Conservation (phyloP, 2,797 vertebrate species). For the Hozukius guyotensis region DNA sequence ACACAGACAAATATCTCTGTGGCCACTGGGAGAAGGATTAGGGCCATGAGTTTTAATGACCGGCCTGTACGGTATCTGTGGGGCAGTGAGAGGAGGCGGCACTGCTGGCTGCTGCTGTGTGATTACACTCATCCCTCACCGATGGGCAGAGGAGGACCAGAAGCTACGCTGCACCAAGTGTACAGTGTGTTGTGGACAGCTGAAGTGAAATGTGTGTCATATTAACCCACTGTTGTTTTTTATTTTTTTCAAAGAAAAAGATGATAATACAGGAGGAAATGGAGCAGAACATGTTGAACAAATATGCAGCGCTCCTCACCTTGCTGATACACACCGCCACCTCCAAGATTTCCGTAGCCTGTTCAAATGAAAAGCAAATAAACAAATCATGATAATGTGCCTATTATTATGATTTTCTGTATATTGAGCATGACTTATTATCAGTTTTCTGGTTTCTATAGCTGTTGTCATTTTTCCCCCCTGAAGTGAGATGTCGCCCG, state of each 20-base stretch:
- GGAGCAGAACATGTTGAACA: background rate
- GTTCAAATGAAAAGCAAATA: constrained; percentile 16
- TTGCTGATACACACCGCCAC: constrained; percentile 62
- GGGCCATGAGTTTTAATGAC: background rate
- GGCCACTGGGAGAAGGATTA: constrained; percentile 43
- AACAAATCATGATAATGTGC: background rate
- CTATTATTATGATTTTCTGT: background rate
- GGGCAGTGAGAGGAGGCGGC: constrained; percentile 6
- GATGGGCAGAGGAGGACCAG: constrained; percentile 2
- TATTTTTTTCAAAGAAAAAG: background rate
- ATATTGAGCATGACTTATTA: background rate
- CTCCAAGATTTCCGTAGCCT: constrained; percentile 76
- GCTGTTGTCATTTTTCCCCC: background rate
- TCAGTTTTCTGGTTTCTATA: background rate
- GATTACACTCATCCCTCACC: constrained; percentile 51
- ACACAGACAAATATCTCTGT: constrained; percentile 15
- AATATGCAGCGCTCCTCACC: constrained; percentile 44
- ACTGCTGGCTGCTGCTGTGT: constrained; percentile 32
- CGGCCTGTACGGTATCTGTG: background rate
- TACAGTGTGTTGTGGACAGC: background rate
- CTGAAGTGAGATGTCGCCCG: background rate
- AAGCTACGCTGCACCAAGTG: background rate
- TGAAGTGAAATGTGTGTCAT: background rate
- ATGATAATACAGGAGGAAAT: background rate
- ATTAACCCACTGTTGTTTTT: background rate